Conservation (phyloP, 2,113 vertebrate species). For the Nannospalax galili region DNA sequence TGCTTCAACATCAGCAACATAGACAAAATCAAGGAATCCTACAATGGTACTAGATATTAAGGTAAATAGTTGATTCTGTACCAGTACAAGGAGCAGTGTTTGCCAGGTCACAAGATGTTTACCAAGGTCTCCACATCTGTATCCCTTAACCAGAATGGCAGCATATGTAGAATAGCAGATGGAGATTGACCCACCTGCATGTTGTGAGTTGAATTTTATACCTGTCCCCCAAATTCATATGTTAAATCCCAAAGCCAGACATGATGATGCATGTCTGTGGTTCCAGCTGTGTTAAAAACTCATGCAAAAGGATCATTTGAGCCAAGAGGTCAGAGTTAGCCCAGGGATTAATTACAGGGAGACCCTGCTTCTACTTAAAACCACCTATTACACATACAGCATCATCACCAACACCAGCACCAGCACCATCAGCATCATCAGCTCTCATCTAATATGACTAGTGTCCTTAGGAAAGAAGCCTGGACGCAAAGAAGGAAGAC, state of each 20-base stretch:
- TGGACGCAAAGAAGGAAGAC: not conserved
- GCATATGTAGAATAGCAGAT: not conserved
- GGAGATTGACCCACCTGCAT: not conserved
- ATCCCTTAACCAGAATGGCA: not conserved
- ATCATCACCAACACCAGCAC: not conserved
- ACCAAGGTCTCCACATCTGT: not conserved
- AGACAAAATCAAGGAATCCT: not conserved
- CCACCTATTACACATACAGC: not conserved
- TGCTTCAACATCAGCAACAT: not conserved
- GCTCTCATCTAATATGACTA: not conserved
- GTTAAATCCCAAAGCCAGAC: not conserved
- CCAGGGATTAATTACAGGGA: not conserved
- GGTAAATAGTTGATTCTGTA: not conserved
- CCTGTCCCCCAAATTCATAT: not conserved
- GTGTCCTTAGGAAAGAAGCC: not conserved
- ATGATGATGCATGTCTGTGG: not conserved
- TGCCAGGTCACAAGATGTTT: not conserved
- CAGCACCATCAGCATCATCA: too few relatives aligned
- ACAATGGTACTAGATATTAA: not conserved
- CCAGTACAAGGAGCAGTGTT: not conserved
- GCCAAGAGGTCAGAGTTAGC: not conserved
- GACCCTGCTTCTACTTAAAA: not conserved
- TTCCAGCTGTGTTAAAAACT: not conserved
- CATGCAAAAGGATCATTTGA: not conserved
- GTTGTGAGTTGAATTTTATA: not conserved